A percentile compares a stretch with the other conserved stretches of the same genome.
phyloP scores from a whole-genome alignment of 2,888 invertebrate genomes.

The Lithophane semibrunnea region DNA sequence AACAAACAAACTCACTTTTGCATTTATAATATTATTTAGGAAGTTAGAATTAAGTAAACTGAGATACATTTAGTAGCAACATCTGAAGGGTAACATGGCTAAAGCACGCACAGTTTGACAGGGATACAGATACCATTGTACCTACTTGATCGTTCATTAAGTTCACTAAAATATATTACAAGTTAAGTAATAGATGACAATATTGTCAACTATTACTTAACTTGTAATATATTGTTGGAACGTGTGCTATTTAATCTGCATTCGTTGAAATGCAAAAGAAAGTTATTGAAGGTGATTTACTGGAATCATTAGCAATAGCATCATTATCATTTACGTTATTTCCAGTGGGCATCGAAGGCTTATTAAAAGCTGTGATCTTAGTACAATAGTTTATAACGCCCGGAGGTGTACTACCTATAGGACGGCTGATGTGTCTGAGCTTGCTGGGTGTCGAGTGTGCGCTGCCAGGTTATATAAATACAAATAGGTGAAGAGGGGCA shows the following conservation, averaged over 20 bases:
- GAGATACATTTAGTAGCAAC: background rate
- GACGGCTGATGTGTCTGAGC: conserved; percentile 79
- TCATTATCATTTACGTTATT: conserved; percentile 76
- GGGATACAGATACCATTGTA: background rate
- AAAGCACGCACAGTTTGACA: background rate
- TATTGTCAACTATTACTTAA: background rate
- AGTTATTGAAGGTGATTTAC: conserved; percentile 69
- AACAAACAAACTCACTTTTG: too few species aligned
- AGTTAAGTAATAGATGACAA: conserved; percentile 1
- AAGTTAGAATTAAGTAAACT: conserved; percentile 1
- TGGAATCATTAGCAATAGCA: conserved; percentile 67
- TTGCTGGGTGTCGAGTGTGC: conserved; percentile 76
- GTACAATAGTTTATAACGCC: conserved; percentile 77
- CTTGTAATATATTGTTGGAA: background rate
- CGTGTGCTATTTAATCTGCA: conserved; percentile 17
- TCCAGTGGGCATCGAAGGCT: conserved; percentile 74
- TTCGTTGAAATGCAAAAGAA: conserved; percentile 52
- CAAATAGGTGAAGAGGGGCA: conserved; percentile 90
- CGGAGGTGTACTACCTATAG: conserved; percentile 79
- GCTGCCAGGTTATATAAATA: conserved; percentile 89
- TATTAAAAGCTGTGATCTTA: conserved; percentile 83
- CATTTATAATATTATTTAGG: too few species aligned
- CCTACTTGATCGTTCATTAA: background rate
- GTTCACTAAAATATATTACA: background rate
- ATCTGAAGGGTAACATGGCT: background rate